Evolutionary conservation across 2,888 invertebrate species (phyloP), one percentile per base, ranked within the genome.

Genomic region (Pammene fasciana): DNA sequence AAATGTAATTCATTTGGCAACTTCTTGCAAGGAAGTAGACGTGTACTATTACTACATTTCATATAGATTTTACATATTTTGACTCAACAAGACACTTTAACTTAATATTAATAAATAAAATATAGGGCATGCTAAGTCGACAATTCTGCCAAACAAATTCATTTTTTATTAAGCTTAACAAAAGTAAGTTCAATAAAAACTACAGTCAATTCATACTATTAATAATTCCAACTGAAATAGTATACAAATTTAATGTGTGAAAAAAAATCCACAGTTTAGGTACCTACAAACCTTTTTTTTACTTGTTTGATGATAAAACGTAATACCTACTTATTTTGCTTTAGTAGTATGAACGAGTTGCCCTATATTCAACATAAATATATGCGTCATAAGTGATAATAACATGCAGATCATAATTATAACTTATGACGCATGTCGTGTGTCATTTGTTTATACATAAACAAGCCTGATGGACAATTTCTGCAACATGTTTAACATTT

Each of bases 1-100:
- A 38, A n/a, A 36, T 38, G 13, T 57, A 45, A 75, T 73, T 75
- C 75, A 78, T 82, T 82, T 82, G 82, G 82, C 82, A 80, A 79
- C 82, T 72, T 78, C 76, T 73, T 74, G 70, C 70, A 76, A 74
- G 82, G 82, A 82, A 82, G 82, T 81, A 75, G 55, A 57, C 45
- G 45, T 52, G 61, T 16, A 61, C 60, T 71, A 64, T 52, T 59
- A 41, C 48, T 68, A 55, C 34, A 60, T 54, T 57, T 56, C 11
- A 46, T 34, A 67, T 43, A 54, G 43, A 55, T 48, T 56, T 10
- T 45, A 55, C 34, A 61, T 50, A 66, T 65, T 60, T 61, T 70
- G 70, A 65, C 66, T 67, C 60, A 67, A 50, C 18, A 48, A 61
- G n/a, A 60, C 18, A 34, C 34, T 60, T 46, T 70, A 70, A 70